Percentiles rank a stretch among this genome's conserved stretches.
Conservation (phyloP, 2,888 invertebrate genomes). For the Cephus spinipes region DNA sequence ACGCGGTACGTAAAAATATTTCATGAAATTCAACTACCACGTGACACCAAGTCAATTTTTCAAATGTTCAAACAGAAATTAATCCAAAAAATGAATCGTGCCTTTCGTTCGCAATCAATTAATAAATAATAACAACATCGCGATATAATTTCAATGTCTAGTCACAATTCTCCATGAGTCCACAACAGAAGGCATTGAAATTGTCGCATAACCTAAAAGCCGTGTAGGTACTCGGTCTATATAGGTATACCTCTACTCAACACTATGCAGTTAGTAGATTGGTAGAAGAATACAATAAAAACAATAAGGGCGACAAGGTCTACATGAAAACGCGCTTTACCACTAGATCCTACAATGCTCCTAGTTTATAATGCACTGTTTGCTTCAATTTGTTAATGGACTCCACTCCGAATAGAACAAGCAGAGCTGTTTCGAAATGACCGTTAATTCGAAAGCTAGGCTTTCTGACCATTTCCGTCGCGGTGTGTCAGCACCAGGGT, state of each 20-base stretch:
- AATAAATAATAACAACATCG: no score
- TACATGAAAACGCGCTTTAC: background rate
- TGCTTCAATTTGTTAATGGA: background rate
- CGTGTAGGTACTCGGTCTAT: background rate
- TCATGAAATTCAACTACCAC: background rate
- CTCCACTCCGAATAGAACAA: background rate
- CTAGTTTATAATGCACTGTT: background rate
- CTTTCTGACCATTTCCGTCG: background rate
- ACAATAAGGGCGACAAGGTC: background rate
- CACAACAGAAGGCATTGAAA: background rate
- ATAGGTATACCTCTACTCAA: background rate
- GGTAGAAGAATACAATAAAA: background rate
- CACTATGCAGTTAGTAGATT: background rate
- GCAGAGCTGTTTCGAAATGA: background rate
- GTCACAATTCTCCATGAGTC: background rate
- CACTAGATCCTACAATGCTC: background rate
- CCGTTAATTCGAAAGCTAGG: background rate
- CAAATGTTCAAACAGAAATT: no score
- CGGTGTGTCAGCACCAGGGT: background rate
- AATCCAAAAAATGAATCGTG: no score
- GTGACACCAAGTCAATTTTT: background rate
- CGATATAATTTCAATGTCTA: no score
- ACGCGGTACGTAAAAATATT: background rate
- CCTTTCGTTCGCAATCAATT: no score
- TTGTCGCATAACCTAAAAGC: background rate